A percentile compares a stretch with the other conserved stretches of the same genome.
phyloP scores from a whole-genome alignment of 1,140 invertebrate species.

The Samia ricini region DNA sequence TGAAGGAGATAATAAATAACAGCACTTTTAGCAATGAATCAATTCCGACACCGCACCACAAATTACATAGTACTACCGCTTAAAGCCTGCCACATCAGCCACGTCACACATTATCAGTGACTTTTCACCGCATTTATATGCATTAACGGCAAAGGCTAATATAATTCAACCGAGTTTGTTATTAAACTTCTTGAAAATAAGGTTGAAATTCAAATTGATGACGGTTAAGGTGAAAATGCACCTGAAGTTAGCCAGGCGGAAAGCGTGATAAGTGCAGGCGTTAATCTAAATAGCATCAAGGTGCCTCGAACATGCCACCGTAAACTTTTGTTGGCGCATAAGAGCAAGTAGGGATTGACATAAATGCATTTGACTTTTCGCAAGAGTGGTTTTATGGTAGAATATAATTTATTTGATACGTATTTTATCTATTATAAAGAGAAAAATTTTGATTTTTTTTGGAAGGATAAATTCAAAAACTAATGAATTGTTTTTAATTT shows the following conservation, averaged over 20 bases:
- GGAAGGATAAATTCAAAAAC: too few relatives aligned
- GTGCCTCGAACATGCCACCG: conserved; percentile 26
- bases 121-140: conserved; percentile 53
- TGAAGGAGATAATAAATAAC: neutral
- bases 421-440: neutral
- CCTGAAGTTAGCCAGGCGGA: conserved; percentile 53
- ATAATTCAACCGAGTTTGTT: conserved; percentile 20
- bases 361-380: neutral
- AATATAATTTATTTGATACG: neutral
- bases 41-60: conserved; percentile 21
- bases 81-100: conserved; percentile 47
- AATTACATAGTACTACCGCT: conserved; percentile 35
- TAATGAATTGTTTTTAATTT: too few relatives aligned
- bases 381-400: neutral
- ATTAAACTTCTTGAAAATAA: conserved; percentile 34
- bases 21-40: conserved; percentile 26
- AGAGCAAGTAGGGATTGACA: conserved; percentile 8
- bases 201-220: conserved; percentile 41
- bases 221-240: conserved; percentile 31
- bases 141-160: conserved; percentile 40
- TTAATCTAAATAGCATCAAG: conserved; percentile 68
- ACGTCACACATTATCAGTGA: conserved; percentile 41
- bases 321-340: conserved; percentile 17
- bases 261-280: conserved; percentile 60
- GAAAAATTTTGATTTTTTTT: too few relatives aligned